phyloP scores from a whole-genome alignment of 2,797 vertebrate genomes.

The Scarus forsteni region DNA sequence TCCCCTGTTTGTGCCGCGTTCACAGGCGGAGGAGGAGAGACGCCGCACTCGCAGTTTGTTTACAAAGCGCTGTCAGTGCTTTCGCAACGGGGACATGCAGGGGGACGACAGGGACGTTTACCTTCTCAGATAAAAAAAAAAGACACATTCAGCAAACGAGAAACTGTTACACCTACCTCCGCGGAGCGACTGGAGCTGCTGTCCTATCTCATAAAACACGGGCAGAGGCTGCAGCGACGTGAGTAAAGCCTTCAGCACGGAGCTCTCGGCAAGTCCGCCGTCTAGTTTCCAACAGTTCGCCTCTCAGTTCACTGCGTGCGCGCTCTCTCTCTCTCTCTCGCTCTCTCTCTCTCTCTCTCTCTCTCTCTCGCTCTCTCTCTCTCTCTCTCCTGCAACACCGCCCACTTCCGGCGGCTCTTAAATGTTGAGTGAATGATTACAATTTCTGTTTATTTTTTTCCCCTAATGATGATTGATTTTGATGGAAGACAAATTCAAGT shows the following conservation, averaged over 20 bases:
- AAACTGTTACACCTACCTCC: constrained; percentile 67
- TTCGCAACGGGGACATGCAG: constrained; percentile 53
- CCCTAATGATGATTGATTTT: constrained; percentile 15
- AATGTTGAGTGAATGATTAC: constrained; percentile 16
- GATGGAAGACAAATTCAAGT: too few species aligned
- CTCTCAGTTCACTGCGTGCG: constrained; percentile 57
- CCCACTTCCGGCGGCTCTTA: constrained; percentile 80
- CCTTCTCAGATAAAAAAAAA: neutral
- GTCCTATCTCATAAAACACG: constrained; percentile 73
- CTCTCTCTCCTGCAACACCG: constrained; percentile 41
- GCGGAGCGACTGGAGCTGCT: constrained; percentile 58
- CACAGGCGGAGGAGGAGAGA: constrained; percentile 10
- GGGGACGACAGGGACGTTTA: constrained; percentile 26
- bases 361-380: constrained; percentile 39
- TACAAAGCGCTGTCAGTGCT: constrained; percentile 73
- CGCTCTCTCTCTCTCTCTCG: constrained; percentile 23
- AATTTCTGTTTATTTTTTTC: constrained; percentile 22
- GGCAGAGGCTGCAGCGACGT: constrained; percentile 64
- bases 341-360: constrained; percentile 26
- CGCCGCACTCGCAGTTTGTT: constrained; percentile 71
- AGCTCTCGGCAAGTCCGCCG: constrained; percentile 54
- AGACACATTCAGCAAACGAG: neutral
- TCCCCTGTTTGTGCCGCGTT: neutral
- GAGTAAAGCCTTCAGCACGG: constrained; percentile 43
- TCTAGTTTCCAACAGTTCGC: constrained; percentile 71